Conservation (phyloP, 2,113 vertebrate species). For the Takifugu bimaculatus region DNA sequence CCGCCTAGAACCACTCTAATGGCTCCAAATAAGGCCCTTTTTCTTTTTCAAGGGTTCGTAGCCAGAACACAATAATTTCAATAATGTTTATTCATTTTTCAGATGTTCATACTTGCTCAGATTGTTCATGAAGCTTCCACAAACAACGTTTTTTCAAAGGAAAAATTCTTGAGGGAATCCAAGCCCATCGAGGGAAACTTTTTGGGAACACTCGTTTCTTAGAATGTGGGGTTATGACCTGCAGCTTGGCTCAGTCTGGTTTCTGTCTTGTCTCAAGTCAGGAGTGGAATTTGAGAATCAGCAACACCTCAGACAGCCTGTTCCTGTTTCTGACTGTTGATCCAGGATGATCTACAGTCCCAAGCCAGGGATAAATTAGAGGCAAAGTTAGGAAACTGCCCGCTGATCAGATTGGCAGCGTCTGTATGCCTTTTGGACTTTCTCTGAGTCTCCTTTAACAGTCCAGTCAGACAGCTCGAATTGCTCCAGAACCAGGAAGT, state of each 20-base stretch:
- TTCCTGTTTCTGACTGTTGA: constrained; percentile 3
- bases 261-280: constrained; percentile 39
- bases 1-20: too few relatives aligned
- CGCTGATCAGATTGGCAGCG: not conserved
- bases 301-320: constrained; percentile 15
- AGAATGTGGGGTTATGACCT: constrained; percentile 18
- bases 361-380: not conserved
- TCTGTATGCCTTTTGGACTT: not conserved
- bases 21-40: too few relatives aligned
- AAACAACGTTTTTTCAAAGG: too few relatives aligned
- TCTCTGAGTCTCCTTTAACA: constrained; percentile 3
- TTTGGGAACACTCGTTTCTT: too few relatives aligned
- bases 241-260: constrained; percentile 9
- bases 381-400: not conserved
- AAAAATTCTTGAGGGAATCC: too few relatives aligned
- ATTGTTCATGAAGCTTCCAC: too few relatives aligned
- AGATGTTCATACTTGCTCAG: too few relatives aligned
- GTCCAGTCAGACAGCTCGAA: constrained; percentile 41
- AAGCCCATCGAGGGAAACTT: too few relatives aligned
- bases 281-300: constrained; percentile 22
- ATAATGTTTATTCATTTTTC: too few relatives aligned
- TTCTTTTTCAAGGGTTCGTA: too few relatives aligned
- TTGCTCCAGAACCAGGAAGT: constrained; percentile 57
- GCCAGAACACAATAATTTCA: too few relatives aligned
- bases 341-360: not conserved